phyloP scores from a whole-genome alignment of 1,140 invertebrate genomes.

The Phymastichus coffea region DNA sequence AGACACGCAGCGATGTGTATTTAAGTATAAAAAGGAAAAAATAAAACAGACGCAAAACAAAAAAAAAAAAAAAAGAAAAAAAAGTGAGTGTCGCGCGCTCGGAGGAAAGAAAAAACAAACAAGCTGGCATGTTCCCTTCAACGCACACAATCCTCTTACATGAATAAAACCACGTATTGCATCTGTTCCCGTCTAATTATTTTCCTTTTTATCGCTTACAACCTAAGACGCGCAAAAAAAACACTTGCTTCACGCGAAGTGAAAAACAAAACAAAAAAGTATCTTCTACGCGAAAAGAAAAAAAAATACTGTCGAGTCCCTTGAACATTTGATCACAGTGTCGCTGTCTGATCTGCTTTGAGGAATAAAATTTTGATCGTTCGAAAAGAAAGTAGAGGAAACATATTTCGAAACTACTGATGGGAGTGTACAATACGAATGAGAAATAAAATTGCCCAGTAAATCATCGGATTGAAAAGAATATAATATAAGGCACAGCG shows the following conservation, averaged over 20 bases:
- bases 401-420: too few relatives aligned
- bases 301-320: slow-evolving; percentile 30
- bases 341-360: slow-evolving; percentile 26
- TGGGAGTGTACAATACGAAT: too few relatives aligned
- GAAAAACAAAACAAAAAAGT: slow-evolving; percentile 24
- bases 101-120: too few relatives aligned
- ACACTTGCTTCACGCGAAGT: slow-evolving; percentile 24
- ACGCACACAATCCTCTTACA: too few relatives aligned
- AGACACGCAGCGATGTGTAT: slow-evolving; percentile 24
- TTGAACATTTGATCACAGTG: slow-evolving; percentile 30
- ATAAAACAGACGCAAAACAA: slow-evolving; percentile 12
- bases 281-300: slow-evolving; percentile 22
- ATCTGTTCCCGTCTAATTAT: slow-evolving; percentile 20
- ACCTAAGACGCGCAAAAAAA: slow-evolving; percentile 23
- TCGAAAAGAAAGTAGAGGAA: too few relatives aligned
- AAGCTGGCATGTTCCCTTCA: too few relatives aligned
- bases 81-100: too few relatives aligned
- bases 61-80: not conserved
- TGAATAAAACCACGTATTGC: slow-evolving; percentile 18
- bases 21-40: slow-evolving; percentile 23
- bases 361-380: slow-evolving; percentile 26
- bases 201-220: slow-evolving; percentile 19
- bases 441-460: too few relatives aligned
- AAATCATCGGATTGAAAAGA: not conserved
- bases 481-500: slow-evolving; percentile 22